Evolutionary conservation across 1,140 invertebrate genomes (phyloP).

Genomic region (Heliconius melpomene): DNA sequence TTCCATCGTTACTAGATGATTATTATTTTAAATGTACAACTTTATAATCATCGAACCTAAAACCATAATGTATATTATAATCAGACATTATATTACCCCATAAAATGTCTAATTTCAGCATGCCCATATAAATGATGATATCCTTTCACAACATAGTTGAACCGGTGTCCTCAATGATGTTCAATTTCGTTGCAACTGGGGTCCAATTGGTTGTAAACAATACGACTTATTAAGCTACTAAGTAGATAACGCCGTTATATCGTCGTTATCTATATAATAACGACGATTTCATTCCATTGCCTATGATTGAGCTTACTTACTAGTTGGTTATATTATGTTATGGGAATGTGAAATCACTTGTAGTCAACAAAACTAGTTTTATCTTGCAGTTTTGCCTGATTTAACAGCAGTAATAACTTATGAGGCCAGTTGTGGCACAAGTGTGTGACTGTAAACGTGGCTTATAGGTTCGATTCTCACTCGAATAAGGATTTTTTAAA

Average conservation of each 20-base stretch:
- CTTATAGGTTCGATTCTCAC: no score
- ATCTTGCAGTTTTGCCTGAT: no score
- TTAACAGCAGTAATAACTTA: no score
- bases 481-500: no score
- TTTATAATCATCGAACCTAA: no score
- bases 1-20: no score
- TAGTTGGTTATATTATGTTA: background rate
- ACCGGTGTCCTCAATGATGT: background rate
- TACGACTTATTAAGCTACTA: constrained; percentile 13
- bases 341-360: background rate
- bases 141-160: background rate
- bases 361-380: background rate
- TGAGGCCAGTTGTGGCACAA: no score
- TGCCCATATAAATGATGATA: background rate
- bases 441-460: no score
- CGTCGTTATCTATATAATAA: background rate
- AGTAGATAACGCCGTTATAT: constrained; percentile 5
- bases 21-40: no score
- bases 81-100: no score
- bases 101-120: background rate
- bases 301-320: background rate
- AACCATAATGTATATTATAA: no score
- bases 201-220: background rate
- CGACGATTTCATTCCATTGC: constrained; percentile 5
- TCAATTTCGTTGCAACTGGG: background rate